Evolutionary conservation across 2,888 invertebrate genomes (phyloP).

Genomic region (Apocheima hispidaria): DNA sequence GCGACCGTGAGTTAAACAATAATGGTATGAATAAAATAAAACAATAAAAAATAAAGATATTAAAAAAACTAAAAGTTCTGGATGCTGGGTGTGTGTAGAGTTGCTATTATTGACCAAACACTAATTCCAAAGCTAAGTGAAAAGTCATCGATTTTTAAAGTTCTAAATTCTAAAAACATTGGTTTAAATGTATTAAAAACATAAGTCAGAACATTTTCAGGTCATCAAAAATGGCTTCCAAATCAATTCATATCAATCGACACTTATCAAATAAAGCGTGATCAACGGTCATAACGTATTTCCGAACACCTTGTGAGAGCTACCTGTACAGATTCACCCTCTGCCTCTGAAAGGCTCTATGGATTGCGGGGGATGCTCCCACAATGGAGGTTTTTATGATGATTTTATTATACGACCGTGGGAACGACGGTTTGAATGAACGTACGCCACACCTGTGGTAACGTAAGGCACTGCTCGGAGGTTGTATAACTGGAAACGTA

Average conservation of each 20-base stretch:
- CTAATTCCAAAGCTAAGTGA: not conserved
- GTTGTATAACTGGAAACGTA: constrained; percentile 23
- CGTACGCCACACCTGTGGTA: constrained; percentile 70
- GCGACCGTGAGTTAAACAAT: constrained; percentile 6
- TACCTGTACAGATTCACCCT: constrained; percentile 77
- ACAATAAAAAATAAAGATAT: not conserved
- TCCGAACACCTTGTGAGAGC: constrained; percentile 58
- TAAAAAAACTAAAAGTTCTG: too few species aligned
- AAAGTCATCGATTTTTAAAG: too few species aligned
- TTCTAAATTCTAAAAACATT: not conserved
- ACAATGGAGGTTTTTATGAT: constrained; percentile 59
- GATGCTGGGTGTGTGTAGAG: too few species aligned
- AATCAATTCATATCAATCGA: constrained; percentile 16
- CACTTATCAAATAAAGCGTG: constrained; percentile 22
- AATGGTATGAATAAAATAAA: not conserved
- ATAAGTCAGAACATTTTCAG: not conserved
- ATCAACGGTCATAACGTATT: constrained; percentile 73
- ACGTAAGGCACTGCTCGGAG: constrained; percentile 23
- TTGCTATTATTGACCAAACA: not conserved
- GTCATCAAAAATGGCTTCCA: not conserved
- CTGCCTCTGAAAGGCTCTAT: constrained; percentile 67
- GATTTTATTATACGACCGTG: constrained; percentile 66
- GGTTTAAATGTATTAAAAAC: not conserved
- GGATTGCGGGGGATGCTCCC: constrained; percentile 66
- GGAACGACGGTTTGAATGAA: constrained; percentile 68